A percentile compares a stretch with the other conserved stretches of the same genome.
These are phyloP conservation scores for Caradrina clavipalpis DNA, from an alignment of 2,888 invertebrate species.

Conservation along the genomic window DNA sequence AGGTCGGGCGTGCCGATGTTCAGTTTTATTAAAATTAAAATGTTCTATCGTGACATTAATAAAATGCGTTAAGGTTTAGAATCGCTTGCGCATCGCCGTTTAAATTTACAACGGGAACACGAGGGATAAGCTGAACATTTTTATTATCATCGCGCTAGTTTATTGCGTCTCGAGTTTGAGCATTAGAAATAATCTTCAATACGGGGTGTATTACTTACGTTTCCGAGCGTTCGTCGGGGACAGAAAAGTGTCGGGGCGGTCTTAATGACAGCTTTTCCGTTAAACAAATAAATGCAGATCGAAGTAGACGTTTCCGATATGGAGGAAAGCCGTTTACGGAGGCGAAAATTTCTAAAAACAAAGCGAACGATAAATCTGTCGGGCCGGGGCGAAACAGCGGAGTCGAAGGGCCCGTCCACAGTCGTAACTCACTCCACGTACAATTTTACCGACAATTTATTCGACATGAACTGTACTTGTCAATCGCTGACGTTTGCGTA, in stretches of 20 bases:
- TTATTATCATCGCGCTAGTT: conserved; percentile 88
- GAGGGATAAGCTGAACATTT: conserved; percentile 87
- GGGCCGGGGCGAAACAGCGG: conserved; percentile 75
- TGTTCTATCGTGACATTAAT: conserved; percentile 87
- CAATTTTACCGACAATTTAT: conserved; percentile 88
- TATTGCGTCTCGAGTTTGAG: conserved; percentile 85
- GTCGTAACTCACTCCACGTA: conserved; percentile 86
- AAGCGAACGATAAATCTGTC: conserved; percentile 84
- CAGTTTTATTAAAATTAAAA: conserved; percentile 91
- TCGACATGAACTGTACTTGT: conserved; percentile 89
- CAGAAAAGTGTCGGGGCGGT: conserved; percentile 68
- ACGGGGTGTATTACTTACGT: conserved; percentile 79
- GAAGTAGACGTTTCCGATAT: conserved; percentile 64
- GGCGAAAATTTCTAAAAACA: conserved; percentile 80
- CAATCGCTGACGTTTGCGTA: conserved; percentile 88
- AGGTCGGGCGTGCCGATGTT: conserved; percentile 89
- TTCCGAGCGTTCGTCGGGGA: conserved; percentile 67
- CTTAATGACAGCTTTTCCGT: conserved; percentile 63
- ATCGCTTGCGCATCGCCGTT: conserved; percentile 75
- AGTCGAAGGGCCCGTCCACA: conserved; percentile 82
- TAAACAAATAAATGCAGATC: conserved; percentile 57
- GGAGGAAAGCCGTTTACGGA: conserved; percentile 69
- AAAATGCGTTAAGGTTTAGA: conserved; percentile 84
- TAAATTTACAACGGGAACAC: conserved; percentile 85
- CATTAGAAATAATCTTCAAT: conserved; percentile 87